Base-by-base conservation (phyloP, 1,140 invertebrate genomes). In the Aphaenogaster rudis region DNA sequence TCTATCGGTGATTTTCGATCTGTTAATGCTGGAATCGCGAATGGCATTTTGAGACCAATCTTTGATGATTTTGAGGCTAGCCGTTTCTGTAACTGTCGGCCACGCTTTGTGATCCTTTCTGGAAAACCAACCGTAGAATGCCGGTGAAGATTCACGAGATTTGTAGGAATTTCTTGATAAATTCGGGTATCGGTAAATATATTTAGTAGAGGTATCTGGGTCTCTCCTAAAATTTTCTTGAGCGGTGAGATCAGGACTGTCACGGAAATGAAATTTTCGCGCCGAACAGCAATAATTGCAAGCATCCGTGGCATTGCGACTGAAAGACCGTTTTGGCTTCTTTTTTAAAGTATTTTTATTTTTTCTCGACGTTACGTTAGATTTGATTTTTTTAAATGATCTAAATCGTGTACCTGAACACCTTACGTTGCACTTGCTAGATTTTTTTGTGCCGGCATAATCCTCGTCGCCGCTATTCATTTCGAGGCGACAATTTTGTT, bases 401-500 rank as follows among this genome's bases (percentile, higher is more conserved):
- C 13, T 28, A 39, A 71, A 81, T 17, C 15, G 28, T 42, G 64
- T 54, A 54, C 5, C 64, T 71, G 36, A 69, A 57, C n/a, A 57
- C n/a, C 48, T 81, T 54, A 54, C 64, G 36, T 48, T 81, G 78
- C 64, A 81, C 5, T 57, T 42, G 9, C 78, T 81, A 21, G 78
- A 81, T 17, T 36, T 81, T 57, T 33, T 81, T 54, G 45, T 64
- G 15, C 48, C 48, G 36, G 48, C 72, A 63, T 81, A 76, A 67
- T 74, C 72, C 5, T 84, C 79, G 4, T 89, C 74, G 11, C 48
- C 59, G 33, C 42, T 67, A 11, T 5, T 77, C 17, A 79, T 15
- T 15, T 88, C 81, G 1, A 50, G 74, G 2, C 21, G 78, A 48
- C 76, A 86, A 3, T 86, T 78, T 52, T 45, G 39, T 50, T 74